Conservation (phyloP, 2,113 vertebrate species). For the Panthera leo region DNA sequence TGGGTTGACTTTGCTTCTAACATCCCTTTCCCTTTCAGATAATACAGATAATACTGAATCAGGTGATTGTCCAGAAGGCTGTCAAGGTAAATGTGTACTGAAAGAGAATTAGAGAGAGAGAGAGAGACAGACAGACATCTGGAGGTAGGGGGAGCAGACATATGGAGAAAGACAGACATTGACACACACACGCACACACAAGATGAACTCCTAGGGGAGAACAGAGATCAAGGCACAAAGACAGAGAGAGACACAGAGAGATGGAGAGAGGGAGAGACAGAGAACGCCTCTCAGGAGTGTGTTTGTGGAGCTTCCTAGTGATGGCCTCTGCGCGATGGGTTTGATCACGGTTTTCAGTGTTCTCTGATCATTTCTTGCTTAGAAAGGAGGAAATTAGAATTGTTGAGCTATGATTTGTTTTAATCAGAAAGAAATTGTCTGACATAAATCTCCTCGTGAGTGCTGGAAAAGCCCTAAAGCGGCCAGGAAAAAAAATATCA, state of each 20-base stretch:
- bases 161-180: not conserved
- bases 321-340: slow-evolving; percentile 37
- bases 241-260: too few species aligned
- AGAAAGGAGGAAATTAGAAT: slow-evolving; percentile 88
- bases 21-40: not conserved
- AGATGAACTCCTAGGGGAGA: too few species aligned
- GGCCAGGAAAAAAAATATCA: slow-evolving; percentile 91
- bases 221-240: not conserved
- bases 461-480: slow-evolving; percentile 89
- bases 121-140: not conserved
- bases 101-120: not conserved
- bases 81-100: not conserved
- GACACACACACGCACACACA: not conserved
- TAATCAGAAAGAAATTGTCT: slow-evolving; percentile 91
- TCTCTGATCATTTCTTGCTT: slow-evolving; percentile 85
- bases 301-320: not conserved
- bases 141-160: not conserved
- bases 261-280: not conserved
- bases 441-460: slow-evolving; percentile 90
- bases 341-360: slow-evolving; percentile 77
- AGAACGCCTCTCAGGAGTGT: not conserved
- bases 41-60: not conserved
- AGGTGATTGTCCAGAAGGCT: slow-evolving; percentile 1
- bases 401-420: slow-evolving; percentile 91
- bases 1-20: slow-evolving; percentile 22